Percentiles rank a stretch among this genome's conserved stretches.
Evolutionary conservation across 2,797 vertebrate species (phyloP).

Genomic region (Pseudochirops corinnae): DNA sequence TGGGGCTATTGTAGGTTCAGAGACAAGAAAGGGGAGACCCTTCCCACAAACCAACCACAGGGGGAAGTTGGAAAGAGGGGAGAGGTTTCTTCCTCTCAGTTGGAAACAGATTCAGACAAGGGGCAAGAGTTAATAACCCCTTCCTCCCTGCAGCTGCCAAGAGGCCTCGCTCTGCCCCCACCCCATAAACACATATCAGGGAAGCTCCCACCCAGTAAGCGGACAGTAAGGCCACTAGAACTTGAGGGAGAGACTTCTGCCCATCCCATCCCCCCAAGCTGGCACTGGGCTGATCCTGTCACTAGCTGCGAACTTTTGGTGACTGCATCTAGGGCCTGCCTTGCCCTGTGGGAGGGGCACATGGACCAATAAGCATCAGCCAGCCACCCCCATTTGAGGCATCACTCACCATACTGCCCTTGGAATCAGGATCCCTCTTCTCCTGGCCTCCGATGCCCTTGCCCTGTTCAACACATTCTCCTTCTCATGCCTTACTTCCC

Average conservation of each 20-base stretch:
- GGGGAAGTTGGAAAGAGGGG: background rate
- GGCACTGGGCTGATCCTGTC: background rate
- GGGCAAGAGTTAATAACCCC: background rate
- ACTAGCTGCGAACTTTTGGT: background rate
- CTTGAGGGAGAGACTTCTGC: background rate
- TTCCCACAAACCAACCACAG: background rate
- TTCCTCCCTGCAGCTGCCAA: background rate
- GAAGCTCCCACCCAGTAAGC: background rate
- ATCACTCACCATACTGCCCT: background rate
- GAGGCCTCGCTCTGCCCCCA: background rate
- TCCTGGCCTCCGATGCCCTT: background rate
- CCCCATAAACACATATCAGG: background rate
- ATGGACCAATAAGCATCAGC: background rate
- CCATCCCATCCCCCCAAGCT: background rate
- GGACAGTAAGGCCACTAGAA: background rate
- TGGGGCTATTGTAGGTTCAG: background rate
- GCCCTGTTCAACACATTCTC: background rate
- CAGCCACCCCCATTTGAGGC: background rate
- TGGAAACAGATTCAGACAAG: background rate
- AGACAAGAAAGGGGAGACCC: background rate
- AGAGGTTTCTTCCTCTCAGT: background rate
- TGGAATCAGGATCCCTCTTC: background rate
- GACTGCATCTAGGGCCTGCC: background rate
- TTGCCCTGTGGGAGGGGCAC: background rate
- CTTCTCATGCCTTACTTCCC: background rate